Percentiles rank a stretch among this genome's conserved stretches.
These are phyloP conservation scores for Crioceris asparagi DNA, from an alignment of 2,888 invertebrate genomes.

Conservation along the genomic window DNA sequence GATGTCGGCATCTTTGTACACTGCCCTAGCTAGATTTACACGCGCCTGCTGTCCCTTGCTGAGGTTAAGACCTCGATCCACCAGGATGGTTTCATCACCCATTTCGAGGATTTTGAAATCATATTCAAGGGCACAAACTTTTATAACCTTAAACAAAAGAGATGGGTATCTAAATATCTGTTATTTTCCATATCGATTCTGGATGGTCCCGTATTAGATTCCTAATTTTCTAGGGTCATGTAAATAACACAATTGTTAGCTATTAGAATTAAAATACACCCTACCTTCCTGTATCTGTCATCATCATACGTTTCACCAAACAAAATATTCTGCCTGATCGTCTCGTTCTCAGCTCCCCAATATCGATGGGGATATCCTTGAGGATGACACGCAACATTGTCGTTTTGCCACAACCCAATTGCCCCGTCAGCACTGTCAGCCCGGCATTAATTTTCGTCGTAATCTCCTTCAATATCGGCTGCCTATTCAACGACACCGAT, in stretches of 20 bases:
- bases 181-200: no score
- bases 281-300: slow-evolving; percentile 45
- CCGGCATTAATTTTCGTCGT: slow-evolving; percentile 36
- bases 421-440: slow-evolving; percentile 49
- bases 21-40: slow-evolving; percentile 63
- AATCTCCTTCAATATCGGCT: slow-evolving; percentile 35
- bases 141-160: slow-evolving; percentile 30
- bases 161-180: no score
- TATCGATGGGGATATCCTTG: slow-evolving; percentile 35
- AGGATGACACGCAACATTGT: slow-evolving; percentile 37
- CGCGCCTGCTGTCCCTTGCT: slow-evolving; percentile 79
- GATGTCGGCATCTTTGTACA: slow-evolving; percentile 66
- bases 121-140: slow-evolving; percentile 50
- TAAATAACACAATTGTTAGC: no score
- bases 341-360: slow-evolving; percentile 39
- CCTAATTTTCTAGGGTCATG: no score
- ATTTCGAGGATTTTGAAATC: slow-evolving; percentile 44
- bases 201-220: no score
- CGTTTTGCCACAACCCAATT: slow-evolving; percentile 56
- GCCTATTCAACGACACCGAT: slow-evolving; percentile 19
- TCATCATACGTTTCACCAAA: slow-evolving; percentile 55
- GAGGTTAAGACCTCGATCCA: slow-evolving; percentile 67
- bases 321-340: slow-evolving; percentile 67
- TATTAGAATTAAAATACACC: no score
- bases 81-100: slow-evolving; percentile 68